Evolutionary conservation across 2,888 invertebrate genomes (phyloP).

Genomic region (Anodontia alba): DNA sequence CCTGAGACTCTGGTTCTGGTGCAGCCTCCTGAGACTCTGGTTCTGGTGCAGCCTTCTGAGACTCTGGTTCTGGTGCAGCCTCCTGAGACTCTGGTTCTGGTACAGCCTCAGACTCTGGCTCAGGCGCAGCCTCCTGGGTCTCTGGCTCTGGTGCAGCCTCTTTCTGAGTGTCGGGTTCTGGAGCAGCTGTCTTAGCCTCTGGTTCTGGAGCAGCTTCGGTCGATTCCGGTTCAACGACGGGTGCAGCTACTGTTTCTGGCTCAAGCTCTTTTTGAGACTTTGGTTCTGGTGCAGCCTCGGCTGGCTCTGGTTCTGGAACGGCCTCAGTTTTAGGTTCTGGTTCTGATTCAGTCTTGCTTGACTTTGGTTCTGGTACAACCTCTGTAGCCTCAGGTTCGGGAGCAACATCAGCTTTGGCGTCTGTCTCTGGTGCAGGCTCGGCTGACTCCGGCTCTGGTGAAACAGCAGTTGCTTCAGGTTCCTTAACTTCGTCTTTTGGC

Average conservation of each 20-base stretch:
- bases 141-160: conserved; percentile 8
- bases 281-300: conserved; percentile 18
- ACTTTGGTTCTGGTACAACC: background rate
- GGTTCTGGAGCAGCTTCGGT: background rate
- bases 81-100: conserved; percentile 3
- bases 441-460: background rate
- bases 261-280: background rate
- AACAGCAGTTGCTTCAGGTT: background rate
- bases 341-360: background rate
- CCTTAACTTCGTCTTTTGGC: background rate
- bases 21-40: background rate
- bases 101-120: background rate
- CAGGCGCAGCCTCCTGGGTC: background rate
- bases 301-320: background rate
- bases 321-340: background rate
- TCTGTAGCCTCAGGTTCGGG: background rate
- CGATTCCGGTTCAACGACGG: background rate
- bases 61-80: conserved; percentile 2
- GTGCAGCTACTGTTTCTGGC: background rate
- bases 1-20: background rate
- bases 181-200: background rate
- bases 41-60: background rate
- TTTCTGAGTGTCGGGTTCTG: background rate
- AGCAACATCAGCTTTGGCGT: background rate
- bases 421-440: background rate